These are phyloP conservation scores for Glyptemys insculpta DNA, from an alignment of 2,797 vertebrate genomes.

Conservation along the genomic window DNA sequence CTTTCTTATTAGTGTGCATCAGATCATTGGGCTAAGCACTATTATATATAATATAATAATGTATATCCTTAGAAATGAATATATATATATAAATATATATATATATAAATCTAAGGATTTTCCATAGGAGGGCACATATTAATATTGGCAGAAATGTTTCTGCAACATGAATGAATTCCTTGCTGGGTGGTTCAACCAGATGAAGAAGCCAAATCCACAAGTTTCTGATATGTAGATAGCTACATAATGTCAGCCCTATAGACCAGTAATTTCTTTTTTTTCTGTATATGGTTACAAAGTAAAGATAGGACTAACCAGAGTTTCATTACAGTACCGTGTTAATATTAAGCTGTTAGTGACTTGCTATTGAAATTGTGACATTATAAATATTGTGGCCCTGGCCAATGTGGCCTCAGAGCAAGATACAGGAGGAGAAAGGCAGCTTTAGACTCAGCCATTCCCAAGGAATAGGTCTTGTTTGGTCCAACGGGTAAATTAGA, in stretches of 20 bases:
- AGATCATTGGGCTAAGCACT: not conserved
- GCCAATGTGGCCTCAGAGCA: not conserved
- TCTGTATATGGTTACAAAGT: not conserved
- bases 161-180: not conserved
- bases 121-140: not conserved
- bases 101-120: not conserved
- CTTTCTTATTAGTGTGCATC: not conserved
- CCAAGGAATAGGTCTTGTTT: not conserved
- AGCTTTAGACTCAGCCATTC: not conserved
- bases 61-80: too few relatives aligned
- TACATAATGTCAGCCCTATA: not conserved
- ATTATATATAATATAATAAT: not conserved
- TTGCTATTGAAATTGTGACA: not conserved
- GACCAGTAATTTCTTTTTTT: not conserved
- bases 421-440: not conserved
- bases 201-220: not conserved
- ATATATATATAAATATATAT: too few relatives aligned
- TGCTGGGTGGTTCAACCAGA: not conserved
- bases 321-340: accelerated
- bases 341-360: accelerated
- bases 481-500: not conserved
- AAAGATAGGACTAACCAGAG: not conserved
- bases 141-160: not conserved
- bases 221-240: not conserved
- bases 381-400: not conserved